These are phyloP conservation scores for Aleiodes leptofemur DNA, from an alignment of 2,888 invertebrate species.

Conservation along the genomic window DNA sequence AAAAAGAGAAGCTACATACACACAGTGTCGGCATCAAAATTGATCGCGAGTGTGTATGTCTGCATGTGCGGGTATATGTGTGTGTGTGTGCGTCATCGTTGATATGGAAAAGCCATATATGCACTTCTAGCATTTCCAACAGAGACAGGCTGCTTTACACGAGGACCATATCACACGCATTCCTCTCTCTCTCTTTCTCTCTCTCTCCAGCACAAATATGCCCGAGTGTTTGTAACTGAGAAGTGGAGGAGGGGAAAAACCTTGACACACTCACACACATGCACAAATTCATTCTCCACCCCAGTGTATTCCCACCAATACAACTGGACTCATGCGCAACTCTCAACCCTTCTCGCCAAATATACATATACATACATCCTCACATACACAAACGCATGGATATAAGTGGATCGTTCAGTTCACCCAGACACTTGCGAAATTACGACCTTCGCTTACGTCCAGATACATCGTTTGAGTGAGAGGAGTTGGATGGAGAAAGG, in stretches of 20 bases:
- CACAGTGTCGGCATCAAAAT: too few relatives aligned
- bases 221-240: background rate
- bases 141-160: too few relatives aligned
- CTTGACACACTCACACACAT: conserved; percentile 19
- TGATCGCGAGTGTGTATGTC: too few relatives aligned
- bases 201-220: conserved; percentile 19
- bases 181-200: background rate
- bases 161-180: conserved; percentile 8
- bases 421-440: conserved; percentile 70
- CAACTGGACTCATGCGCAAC: background rate
- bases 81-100: background rate
- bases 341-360: background rate
- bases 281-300: background rate
- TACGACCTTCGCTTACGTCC: conserved; percentile 68
- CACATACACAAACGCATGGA: background rate
- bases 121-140: too few relatives aligned
- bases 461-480: conserved; percentile 67
- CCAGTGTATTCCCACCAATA: conserved; percentile 10
- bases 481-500: conserved; percentile 45
- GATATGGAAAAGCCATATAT: background rate
- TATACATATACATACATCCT: background rate
- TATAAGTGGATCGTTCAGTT: conserved; percentile 43
- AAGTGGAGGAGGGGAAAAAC: conserved; percentile 36
- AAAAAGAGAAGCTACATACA: background rate
- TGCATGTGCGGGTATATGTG: too few relatives aligned